Base-by-base conservation (phyloP, 2,888 invertebrate genomes). In the Orchesella flavescens region DNA sequence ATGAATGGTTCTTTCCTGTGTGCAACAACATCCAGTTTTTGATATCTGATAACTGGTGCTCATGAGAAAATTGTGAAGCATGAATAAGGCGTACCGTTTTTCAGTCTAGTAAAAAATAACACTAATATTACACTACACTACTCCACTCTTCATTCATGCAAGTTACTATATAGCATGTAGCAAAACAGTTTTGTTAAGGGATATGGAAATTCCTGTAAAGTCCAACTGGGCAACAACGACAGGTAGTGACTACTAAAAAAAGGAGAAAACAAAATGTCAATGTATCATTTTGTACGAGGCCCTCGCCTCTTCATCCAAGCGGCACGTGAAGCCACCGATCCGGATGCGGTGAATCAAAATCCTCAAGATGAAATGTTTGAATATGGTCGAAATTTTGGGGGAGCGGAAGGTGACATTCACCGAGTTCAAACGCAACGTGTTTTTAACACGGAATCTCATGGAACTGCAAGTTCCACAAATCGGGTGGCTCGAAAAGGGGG, bases 211-310 rank as follows among this genome's bases (percentile, higher is more conserved):
- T 63, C 57, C 43, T 72, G 34, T 34, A 34, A 34, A 34, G 34
- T 7, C 34, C 7, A 34, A 4, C 34, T 34, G 21, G 17, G 23
- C 34, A 21, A 23, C 53, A 43, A 53, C 34, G 13, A 46, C 34
- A 44, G 12, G 34, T 61, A 61, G 61, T 53, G 21, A 10, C 53
- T n/a, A 79, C 65, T 34, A 34, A 34, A 34, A n/a, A 34, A 34
- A 34, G 34, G 34, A 44, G 43, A 76, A 49, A 78, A 43, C 3
- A 34, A 69, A 85, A 93, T 93, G 93, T 93, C 93, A 88, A 94
- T 95, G 93, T 95, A 95, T 90, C 93, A 94, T 90, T 95, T 95
- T 91, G 94, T 95, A 87, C 94, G 94, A 90, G 94, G 94, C 80
- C 87, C 89, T 89, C 93, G 95, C 84, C 92, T 95, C 85, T 95